Conservation (phyloP, 2,113 vertebrate genomes). For the Picathartes gymnocephalus region DNA sequence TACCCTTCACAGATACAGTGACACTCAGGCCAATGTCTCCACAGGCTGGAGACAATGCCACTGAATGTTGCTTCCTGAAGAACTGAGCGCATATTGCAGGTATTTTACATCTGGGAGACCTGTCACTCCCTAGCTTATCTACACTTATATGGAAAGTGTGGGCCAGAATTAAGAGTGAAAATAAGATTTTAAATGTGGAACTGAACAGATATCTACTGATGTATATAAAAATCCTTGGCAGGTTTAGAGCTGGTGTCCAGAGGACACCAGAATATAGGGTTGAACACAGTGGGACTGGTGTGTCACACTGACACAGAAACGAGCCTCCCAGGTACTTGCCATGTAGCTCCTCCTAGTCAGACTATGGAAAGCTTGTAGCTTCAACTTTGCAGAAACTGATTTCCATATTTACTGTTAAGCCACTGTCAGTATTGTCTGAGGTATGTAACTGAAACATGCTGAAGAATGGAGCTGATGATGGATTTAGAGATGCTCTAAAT, state of each 20-base stretch:
- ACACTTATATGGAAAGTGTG: background rate
- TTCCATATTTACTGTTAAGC: background rate
- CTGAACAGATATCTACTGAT: background rate
- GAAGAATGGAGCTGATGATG: background rate
- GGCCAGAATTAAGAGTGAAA: background rate
- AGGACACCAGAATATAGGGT: background rate
- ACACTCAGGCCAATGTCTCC: background rate
- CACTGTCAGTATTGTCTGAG: background rate
- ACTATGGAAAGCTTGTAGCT: background rate
- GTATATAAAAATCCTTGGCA: background rate
- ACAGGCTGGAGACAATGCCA: background rate
- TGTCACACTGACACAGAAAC: background rate
- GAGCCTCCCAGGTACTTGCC: background rate
- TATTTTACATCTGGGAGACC: background rate
- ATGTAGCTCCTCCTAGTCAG: background rate
- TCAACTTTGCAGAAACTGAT: background rate
- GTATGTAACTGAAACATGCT: background rate
- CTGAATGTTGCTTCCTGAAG: background rate
- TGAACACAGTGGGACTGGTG: accelerated
- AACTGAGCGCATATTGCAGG: background rate
- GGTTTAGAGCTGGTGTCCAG: background rate
- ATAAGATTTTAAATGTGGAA: background rate
- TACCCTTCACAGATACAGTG: background rate
- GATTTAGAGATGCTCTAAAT: slow-evolving; percentile 30
- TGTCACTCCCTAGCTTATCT: background rate